Evolutionary conservation across 1,140 invertebrate species (phyloP), one percentile per base, ranked within the genome.

Genomic region (Tetramorium alpestre): DNA sequence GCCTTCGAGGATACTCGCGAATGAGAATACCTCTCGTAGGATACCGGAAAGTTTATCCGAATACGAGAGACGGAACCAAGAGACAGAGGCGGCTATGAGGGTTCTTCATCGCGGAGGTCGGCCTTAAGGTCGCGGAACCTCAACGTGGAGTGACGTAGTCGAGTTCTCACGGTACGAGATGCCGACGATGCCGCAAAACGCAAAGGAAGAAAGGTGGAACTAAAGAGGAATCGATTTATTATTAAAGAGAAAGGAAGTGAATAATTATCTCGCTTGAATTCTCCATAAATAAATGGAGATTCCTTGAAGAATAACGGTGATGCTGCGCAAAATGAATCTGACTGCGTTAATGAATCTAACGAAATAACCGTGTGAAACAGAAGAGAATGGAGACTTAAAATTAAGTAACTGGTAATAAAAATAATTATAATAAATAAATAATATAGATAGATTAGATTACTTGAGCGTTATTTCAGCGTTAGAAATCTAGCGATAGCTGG

Each of bases 81-180:
- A 49, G 62, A 49, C 33, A 41, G 41, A 77, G 25, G 44, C 58
- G 38, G 41, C 33, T 54, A 54, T n/a, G 58, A 69, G 28, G n/a
- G 73, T 38, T 60, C 41, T 22, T 54, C 67, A 22, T 44, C 13
- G 13, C 54, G 13, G 18, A 60, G 41, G 41, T 84, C 54, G 41
- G 10, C 11, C 56, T 75, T 73, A 47, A 60, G 69, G 80, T 84
- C 69, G 80, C 67, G 67, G 25, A 2, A 72, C 38, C n/a, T 44
- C 6, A 58, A 44, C 54, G n/a, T 38, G 41, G 25, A 38, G 54
- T 41, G 33, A 84, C 28, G 54, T 82, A 44, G 67, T 82, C 65
- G 51, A 73, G 67, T 84, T 84, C 80, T 84, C 80, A 84, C 80
- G 80, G 41, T 75, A 56, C 28, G 18, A 73, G 51, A 47, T 22